Conservation (phyloP, 2,113 vertebrate genomes). For the Salminus brasiliensis region DNA sequence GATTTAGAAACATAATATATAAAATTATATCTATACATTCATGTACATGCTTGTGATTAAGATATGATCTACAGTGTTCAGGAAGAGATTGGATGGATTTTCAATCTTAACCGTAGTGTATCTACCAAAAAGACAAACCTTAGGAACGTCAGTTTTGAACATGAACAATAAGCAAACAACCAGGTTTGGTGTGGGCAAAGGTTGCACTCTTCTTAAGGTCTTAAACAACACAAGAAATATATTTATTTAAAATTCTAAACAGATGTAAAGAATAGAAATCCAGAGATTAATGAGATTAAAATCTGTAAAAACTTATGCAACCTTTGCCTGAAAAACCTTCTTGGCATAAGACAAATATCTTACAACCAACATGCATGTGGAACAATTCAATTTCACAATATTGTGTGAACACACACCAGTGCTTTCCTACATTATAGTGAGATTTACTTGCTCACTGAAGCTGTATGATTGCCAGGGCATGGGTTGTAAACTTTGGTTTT, state of each 20-base stretch:
- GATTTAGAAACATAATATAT: slow-evolving; percentile 91
- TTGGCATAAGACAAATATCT: not conserved
- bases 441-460: slow-evolving; percentile 1
- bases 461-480: not conserved
- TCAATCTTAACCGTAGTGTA: not conserved
- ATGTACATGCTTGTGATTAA: slow-evolving; percentile 88
- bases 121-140: not conserved
- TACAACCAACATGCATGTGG: not conserved
- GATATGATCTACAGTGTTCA: slow-evolving; percentile 81
- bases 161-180: not conserved
- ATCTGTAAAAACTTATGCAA: not conserved
- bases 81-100: slow-evolving; percentile 78
- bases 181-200: not conserved
- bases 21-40: slow-evolving; percentile 93
- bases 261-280: not conserved
- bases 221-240: not conserved
- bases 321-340: not conserved
- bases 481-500: slow-evolving; percentile 74
- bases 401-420: slow-evolving; percentile 60
- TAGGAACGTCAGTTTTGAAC: not conserved
- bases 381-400: slow-evolving; percentile 2
- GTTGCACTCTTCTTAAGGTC: not conserved
- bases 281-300: not conserved
- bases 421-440: slow-evolving; percentile 5
- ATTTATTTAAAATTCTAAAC: not conserved